Percentiles rank a stretch among this genome's conserved stretches.
These are phyloP conservation scores for Araneus ventricosus DNA, from an alignment of 1,140 invertebrate species.

Conservation along the genomic window DNA sequence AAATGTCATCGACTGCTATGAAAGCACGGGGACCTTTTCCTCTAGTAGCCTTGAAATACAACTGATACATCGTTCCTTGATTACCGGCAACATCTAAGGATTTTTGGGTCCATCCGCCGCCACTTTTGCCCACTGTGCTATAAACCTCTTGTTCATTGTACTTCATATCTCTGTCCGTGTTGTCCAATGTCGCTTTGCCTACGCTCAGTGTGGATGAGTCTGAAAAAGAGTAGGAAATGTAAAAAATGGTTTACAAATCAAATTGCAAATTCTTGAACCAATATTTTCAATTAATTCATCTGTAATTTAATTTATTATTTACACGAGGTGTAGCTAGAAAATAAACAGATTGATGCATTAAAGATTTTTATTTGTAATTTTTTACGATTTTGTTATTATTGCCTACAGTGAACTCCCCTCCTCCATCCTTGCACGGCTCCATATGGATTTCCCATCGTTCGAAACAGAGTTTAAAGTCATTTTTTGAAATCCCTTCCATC, in stretches of 20 bases:
- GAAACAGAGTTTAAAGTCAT: too few relatives aligned
- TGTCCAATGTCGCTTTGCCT: constrained; percentile 48
- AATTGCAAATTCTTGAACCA: too few relatives aligned
- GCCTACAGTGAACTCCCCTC: too few relatives aligned
- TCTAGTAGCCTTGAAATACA: constrained; percentile 45
- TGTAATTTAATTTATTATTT: neutral
- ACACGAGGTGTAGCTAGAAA: too few relatives aligned
- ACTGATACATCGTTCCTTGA: constrained; percentile 14
- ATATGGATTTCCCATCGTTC: too few relatives aligned
- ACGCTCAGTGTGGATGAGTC: constrained; percentile 5
- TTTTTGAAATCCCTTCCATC: too few relatives aligned
- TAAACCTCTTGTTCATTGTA: neutral
- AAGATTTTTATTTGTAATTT: too few relatives aligned
- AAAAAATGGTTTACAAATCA: too few relatives aligned
- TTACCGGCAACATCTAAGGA: neutral
- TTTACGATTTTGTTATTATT: too few relatives aligned
- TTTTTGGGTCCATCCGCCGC: neutral
- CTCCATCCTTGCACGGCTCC: too few relatives aligned
- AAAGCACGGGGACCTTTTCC: constrained; percentile 35
- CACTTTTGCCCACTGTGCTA: neutral
- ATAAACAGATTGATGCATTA: too few relatives aligned
- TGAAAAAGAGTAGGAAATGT: neutral
- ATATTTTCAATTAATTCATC: too few relatives aligned
- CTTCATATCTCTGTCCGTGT: constrained; percentile 33
- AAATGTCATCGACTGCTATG: constrained; percentile 70